Evolutionary conservation across 2,113 vertebrate genomes (phyloP), one percentile per base, ranked within the genome.

Genomic region (Mustela nigripes): DNA sequence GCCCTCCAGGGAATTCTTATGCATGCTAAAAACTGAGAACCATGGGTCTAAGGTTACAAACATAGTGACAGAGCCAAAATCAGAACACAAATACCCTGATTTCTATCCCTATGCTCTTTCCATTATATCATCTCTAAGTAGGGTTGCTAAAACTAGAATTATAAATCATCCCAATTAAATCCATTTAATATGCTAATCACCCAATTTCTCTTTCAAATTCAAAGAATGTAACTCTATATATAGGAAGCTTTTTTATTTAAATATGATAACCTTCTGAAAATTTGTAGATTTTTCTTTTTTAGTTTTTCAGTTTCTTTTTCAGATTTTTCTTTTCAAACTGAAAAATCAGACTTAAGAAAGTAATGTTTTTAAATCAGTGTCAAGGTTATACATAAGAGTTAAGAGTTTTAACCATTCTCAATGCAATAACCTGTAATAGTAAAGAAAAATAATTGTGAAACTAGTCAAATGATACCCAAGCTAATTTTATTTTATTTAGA

Each of bases 381-480:
- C 45, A 88, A 48, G 11, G 14, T 63, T 69, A 31, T 85, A 69
- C 11, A 14, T 65, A 69, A 62, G 18, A 91, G 48, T 53, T 65
- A 91, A 80, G 56, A 90, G 48, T 89, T 97, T 88, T 95, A 42
- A 87, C 31, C 16, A 93, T 87, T 95, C 9, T 84, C 3, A 45
- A 36, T 67, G 36, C 12, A 28, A 1, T 93, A 65, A 73, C 21
- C 39, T 71, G 1, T 80, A 62, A 16, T 48, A 91, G 33, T 81
- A 92, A 94, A 63, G 26, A 82, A 96, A 94, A 93, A 87, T 69
- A 82, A 26, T 50, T 83, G 4, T 92, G 58, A 90, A 81, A 42
- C 79, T 28, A 87, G 84, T 39, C 87, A 92, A 94, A 65, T 94
- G 42, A 73, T 11, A 6, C 76, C 33, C 39, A 86, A 60, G 4